Base-by-base conservation (phyloP, 2,888 invertebrate genomes). In the Patella depressa region DNA sequence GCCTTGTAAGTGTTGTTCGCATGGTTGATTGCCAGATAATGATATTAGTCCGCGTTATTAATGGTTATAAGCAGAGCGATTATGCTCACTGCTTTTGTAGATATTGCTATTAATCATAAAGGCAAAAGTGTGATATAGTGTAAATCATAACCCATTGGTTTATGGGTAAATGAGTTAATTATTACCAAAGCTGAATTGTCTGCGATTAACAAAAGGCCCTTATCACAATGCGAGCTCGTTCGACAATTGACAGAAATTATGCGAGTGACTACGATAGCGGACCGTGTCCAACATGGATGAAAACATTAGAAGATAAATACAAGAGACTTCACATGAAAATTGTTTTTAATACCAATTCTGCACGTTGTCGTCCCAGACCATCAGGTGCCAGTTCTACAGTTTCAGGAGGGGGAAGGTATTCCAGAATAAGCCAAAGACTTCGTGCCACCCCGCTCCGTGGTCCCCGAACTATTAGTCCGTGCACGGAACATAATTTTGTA, bases 281-380 rank as follows among this genome's bases (percentile, higher is more conserved):
- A 11, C 57, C 76, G 1, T 82, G 83, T 73, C 87, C 87, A 17
- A 84, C 85, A 77, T 88, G 88, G 88, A 88, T 88, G 88, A 81
- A 85, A 71, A 84, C 84, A 7, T 73, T 88, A 55, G 87, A 87
- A 76, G 87, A 87, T 17, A 85, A 87, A 77, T 88, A 87, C 76
- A 85, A 87, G 71, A 85, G 84, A 75, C 81, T 88, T n/a, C 88
- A 88, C 79, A 81, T 84, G 74, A 88, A 87, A 79, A 87, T 88
- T 69, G 72, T 79, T 71, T 78, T 78, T 70, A 79, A 79, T n/a
- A 75, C 83, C 3, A 71, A 24, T 24, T 19, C 65, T 4, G 24
- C 19, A 24, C 55, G 69, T 54, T 17, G 34, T 53, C 45, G 59
- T 17, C 19, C 69, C 9, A 34, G 65, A 45, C 14, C 19, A 17